Evolutionary conservation across 2,888 invertebrate species (phyloP).

Genomic region (Lottia scabra): DNA sequence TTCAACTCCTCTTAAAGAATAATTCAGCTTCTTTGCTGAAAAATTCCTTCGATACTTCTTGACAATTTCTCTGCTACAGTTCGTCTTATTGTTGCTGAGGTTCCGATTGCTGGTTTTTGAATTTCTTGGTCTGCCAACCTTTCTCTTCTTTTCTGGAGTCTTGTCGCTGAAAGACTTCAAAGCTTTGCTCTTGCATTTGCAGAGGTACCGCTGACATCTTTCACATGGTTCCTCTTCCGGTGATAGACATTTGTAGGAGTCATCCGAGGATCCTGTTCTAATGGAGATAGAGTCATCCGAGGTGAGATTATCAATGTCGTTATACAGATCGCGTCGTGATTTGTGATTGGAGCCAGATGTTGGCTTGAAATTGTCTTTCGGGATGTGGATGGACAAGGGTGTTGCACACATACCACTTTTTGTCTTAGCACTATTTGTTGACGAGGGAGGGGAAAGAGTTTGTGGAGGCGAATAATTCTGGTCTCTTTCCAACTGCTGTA

Average conservation of each 20-base stretch:
- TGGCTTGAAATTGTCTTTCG: neutral
- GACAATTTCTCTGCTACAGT: neutral
- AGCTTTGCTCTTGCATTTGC: neutral
- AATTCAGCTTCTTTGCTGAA: neutral
- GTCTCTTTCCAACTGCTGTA: neutral
- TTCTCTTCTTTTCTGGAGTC: neutral
- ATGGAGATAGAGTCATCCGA: conserved; percentile 42
- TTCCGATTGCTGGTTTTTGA: neutral
- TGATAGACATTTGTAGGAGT: conserved; percentile 22
- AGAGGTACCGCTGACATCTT: neutral
- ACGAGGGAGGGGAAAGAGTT: neutral
- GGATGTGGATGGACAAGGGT: neutral
- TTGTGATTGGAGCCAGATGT: neutral
- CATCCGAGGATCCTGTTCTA: conserved; percentile 44
- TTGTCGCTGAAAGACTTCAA: neutral
- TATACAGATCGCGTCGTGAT: neutral
- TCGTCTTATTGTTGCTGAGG: neutral
- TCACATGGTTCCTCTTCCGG: neutral
- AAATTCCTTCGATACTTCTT: neutral
- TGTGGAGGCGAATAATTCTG: neutral
- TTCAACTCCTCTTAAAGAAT: too few relatives aligned
- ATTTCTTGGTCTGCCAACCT: neutral
- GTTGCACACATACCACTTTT: too few relatives aligned
- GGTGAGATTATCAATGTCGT: neutral
- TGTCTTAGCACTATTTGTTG: neutral